Evolutionary conservation across 2,797 vertebrate species (phyloP).

Genomic region (Crossoptilon crossoptilon): DNA sequence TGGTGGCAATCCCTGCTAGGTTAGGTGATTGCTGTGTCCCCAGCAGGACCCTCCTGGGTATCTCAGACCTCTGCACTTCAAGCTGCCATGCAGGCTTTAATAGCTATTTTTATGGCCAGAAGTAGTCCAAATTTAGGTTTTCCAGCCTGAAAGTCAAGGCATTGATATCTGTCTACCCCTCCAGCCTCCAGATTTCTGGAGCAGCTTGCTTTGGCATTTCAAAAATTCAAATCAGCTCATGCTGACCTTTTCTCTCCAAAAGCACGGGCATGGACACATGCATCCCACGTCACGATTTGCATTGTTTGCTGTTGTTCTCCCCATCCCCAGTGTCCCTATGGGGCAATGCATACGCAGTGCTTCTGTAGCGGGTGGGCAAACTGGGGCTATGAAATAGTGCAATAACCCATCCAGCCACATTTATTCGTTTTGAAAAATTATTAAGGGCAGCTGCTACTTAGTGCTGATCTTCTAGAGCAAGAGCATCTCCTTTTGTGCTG

Average conservation of each 20-base stretch:
- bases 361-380: background rate
- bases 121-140: background rate
- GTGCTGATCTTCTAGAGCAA: background rate
- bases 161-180: background rate
- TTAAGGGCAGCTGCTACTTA: slow-evolving; percentile 29
- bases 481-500: background rate
- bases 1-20: no score
- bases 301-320: background rate
- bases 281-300: background rate
- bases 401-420: background rate
- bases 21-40: background rate
- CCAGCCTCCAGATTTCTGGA: background rate
- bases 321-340: accelerated
- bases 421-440: slow-evolving; percentile 9
- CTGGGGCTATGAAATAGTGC: background rate
- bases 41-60: background rate
- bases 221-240: background rate
- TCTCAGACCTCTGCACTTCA: background rate
- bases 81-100: background rate
- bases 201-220: background rate
- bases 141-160: background rate
- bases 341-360: background rate
- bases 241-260: background rate
- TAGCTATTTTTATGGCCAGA: background rate
- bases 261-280: background rate